Percentiles rank a stretch among this genome's conserved stretches.
These are phyloP conservation scores for Osmoderma eremita DNA, from an alignment of 2,888 invertebrate genomes.

Conservation along the genomic window DNA sequence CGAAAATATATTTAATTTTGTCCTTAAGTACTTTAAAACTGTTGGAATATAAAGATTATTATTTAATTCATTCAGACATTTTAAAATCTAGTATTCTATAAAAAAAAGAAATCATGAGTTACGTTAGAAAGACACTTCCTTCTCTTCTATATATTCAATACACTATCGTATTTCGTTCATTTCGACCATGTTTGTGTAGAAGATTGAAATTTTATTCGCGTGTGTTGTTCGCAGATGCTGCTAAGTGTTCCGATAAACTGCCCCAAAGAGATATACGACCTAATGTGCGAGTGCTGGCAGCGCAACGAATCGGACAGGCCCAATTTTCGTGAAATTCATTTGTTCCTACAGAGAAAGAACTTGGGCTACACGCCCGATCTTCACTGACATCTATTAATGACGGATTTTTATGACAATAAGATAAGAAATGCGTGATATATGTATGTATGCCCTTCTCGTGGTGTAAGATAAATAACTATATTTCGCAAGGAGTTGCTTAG, in stretches of 20 bases:
- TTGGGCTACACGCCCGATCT: slow-evolving; percentile 66
- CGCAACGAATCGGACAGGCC: slow-evolving; percentile 80
- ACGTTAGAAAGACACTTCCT: neutral
- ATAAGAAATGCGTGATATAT: slow-evolving; percentile 56
- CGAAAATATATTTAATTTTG: too few relatives aligned
- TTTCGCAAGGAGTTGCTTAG: slow-evolving; percentile 28
- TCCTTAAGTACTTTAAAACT: too few relatives aligned
- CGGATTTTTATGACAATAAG: slow-evolving; percentile 56
- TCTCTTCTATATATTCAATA: neutral
- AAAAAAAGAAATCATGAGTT: too few relatives aligned
- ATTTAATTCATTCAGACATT: too few relatives aligned
- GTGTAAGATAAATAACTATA: slow-evolving; percentile 28
- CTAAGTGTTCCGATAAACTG: slow-evolving; percentile 80
- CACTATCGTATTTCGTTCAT: neutral
- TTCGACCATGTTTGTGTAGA: neutral
- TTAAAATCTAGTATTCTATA: too few relatives aligned
- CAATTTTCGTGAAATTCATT: slow-evolving; percentile 84
- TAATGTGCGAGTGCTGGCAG: slow-evolving; percentile 90
- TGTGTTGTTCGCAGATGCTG: slow-evolving; percentile 62
- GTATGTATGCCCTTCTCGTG: slow-evolving; percentile 14
- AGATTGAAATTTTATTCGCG: slow-evolving; percentile 32
- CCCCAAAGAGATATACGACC: slow-evolving; percentile 85
- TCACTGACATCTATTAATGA: slow-evolving; percentile 57
- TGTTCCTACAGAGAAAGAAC: slow-evolving; percentile 84
- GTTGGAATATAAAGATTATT: too few relatives aligned